phyloP scores from a whole-genome alignment of 2,113 vertebrate species.

The Rostratula benghalensis region DNA sequence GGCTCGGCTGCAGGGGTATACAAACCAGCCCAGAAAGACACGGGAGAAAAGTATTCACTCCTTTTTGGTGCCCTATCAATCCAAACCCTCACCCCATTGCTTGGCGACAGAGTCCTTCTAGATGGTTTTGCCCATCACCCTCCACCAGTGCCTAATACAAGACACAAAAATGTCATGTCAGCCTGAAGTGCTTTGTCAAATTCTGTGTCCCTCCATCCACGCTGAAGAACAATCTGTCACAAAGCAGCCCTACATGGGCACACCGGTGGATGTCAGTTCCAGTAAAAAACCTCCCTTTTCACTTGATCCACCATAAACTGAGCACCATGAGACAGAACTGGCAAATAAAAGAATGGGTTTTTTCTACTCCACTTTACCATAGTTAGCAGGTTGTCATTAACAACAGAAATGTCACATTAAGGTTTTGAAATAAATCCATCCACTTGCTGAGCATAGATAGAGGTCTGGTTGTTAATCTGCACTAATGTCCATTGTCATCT shows the following conservation, averaged over 20 bases:
- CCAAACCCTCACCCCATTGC: not conserved
- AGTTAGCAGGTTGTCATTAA: not conserved
- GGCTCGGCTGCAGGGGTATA: not conserved
- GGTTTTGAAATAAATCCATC: not conserved
- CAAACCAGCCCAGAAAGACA: not conserved
- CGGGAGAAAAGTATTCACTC: not conserved
- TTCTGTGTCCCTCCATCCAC: not conserved
- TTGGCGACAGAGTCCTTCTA: not conserved
- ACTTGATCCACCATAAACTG: not conserved
- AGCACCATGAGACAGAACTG: not conserved
- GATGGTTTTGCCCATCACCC: not conserved
- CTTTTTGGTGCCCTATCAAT: not conserved
- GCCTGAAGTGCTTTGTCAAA: not conserved
- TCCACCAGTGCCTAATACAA: not conserved
- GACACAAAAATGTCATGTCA: not conserved
- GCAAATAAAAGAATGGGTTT: not conserved
- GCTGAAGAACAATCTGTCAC: accelerated
- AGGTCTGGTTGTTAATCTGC: not conserved
- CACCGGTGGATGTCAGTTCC: not conserved
- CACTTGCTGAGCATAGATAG: not conserved
- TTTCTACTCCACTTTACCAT: not conserved
- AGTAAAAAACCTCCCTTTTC: not conserved
- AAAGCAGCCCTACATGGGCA: not conserved
- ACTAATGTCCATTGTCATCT: not conserved
- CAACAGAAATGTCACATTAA: not conserved